A percentile compares a stretch with the other conserved stretches of the same genome.
Evolutionary conservation across 1,140 invertebrate species (phyloP).

Genomic region (Plutomurus gul): DNA sequence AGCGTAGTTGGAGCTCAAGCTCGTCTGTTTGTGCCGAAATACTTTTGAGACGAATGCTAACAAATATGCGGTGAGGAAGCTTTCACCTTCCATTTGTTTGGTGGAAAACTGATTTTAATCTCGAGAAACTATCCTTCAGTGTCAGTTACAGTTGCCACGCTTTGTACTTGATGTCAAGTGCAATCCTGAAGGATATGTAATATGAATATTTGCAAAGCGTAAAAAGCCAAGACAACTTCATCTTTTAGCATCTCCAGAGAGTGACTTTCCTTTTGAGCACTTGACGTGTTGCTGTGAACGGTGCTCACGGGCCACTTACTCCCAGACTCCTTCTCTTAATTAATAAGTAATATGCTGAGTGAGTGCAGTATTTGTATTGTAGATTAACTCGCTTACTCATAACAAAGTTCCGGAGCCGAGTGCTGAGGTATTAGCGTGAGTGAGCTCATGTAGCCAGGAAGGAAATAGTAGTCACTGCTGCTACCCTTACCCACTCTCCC

Average conservation of each 20-base stretch:
- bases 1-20: no score
- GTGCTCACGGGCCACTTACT: not conserved
- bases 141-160: not conserved
- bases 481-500: no score
- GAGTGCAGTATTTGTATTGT: not conserved
- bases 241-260: not conserved
- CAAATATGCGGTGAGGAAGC: not conserved
- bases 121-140: not conserved
- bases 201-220: not conserved
- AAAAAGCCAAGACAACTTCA: not conserved
- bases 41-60: not conserved
- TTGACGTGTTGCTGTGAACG: not conserved
- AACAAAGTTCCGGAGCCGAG: no score
- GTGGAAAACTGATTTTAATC: conserved; percentile 1
- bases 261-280: not conserved
- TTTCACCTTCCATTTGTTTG: not conserved
- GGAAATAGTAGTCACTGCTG: no score
- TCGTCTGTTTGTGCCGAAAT: no score
- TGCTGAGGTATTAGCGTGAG: no score
- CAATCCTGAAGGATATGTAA: not conserved
- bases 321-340: not conserved
- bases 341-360: not conserved
- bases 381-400: not conserved
- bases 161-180: not conserved
- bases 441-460: no score